A percentile compares a stretch with the other conserved stretches of the same genome.
These are phyloP conservation scores for Heteronetta atricapilla DNA, from an alignment of 2,113 vertebrate genomes.

Conservation along the genomic window DNA sequence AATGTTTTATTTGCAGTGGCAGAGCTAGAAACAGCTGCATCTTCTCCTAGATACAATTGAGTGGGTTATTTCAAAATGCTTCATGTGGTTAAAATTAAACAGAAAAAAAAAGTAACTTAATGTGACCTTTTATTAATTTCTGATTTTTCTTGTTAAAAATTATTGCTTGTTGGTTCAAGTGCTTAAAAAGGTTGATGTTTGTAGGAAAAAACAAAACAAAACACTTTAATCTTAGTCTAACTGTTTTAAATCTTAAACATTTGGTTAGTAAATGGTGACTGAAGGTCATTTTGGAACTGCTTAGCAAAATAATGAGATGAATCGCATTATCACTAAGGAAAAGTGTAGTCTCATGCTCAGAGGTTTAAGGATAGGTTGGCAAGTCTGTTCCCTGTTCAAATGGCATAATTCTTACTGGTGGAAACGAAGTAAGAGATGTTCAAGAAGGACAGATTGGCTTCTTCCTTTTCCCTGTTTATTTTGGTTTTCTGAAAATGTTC, in stretches of 20 bases:
- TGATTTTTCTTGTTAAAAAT: background rate
- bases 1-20: background rate
- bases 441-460: accelerated
- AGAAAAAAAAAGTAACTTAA: conserved; percentile 5
- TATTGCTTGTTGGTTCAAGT: background rate
- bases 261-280: background rate
- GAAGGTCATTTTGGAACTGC: background rate
- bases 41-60: background rate
- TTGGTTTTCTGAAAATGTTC: background rate
- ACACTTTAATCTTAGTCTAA: background rate
- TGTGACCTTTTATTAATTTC: background rate
- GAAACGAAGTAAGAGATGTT: background rate
- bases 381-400: background rate
- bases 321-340: background rate
- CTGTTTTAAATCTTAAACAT: background rate
- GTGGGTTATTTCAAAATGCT: background rate
- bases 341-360: background rate
- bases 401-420: background rate
- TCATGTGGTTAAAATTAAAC: conserved; percentile 4
- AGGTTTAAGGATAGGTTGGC: background rate
- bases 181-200: background rate
- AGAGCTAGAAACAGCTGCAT: background rate
- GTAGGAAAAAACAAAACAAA: background rate
- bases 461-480: background rate
- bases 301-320: background rate